phyloP scores from a whole-genome alignment of 1,140 invertebrate species.

The Chironomus striatipennis region DNA sequence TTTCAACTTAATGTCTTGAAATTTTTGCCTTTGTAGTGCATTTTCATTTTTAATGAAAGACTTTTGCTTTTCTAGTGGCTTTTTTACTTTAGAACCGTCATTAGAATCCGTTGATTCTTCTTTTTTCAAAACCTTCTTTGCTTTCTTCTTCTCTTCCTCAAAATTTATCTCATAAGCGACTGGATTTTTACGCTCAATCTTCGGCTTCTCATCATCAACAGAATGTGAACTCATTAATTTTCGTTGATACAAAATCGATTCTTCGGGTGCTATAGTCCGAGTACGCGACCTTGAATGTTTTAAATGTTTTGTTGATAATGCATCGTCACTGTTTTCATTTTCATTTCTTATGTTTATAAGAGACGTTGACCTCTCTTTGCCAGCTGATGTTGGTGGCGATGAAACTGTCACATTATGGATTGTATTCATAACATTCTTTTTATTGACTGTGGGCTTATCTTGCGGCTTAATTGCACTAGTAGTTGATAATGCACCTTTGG shows the following conservation, averaged over 20 bases:
- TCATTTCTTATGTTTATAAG: slow-evolving; percentile 4
- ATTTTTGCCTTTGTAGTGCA: neutral
- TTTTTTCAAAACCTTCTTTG: neutral
- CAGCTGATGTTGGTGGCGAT: slow-evolving; percentile 35
- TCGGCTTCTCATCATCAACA: neutral
- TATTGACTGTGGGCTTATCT: slow-evolving; percentile 24
- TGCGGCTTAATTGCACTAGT: neutral
- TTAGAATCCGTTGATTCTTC: neutral
- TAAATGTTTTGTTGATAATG: slow-evolving; percentile 21
- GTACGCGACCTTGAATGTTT: slow-evolving; percentile 25
- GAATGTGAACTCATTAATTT: neutral
- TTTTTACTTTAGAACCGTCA: neutral
- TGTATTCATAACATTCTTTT: slow-evolving; percentile 37
- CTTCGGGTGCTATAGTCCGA: slow-evolving; percentile 35
- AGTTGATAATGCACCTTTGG: neutral
- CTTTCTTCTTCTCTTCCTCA: slow-evolving; percentile 28
- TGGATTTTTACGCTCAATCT: slow-evolving; percentile 27
- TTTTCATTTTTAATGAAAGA: neutral
- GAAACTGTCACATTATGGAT: slow-evolving; percentile 39
- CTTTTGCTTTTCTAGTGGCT: neutral
- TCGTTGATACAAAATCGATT: slow-evolving; percentile 31
- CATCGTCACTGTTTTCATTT: neutral
- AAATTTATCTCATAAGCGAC: slow-evolving; percentile 38
- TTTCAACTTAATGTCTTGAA: too few relatives aligned
- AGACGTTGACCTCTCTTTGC: slow-evolving; percentile 27